Evolutionary conservation across 1,140 invertebrate genomes (phyloP), one percentile per base, ranked within the genome.

Genomic region (Drosophila paulistorum): DNA sequence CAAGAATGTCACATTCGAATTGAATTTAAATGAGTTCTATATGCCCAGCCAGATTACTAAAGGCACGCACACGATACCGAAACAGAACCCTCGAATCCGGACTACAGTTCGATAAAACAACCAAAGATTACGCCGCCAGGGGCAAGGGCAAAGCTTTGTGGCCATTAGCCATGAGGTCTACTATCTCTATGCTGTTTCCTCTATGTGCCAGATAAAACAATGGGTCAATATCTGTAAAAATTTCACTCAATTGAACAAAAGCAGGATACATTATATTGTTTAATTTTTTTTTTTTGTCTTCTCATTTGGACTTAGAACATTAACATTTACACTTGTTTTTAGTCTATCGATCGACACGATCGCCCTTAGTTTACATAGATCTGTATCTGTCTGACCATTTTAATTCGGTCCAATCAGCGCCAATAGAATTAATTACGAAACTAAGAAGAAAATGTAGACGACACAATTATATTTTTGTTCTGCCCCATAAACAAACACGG

Each of bases 1-100:
- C 73, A 79, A 72, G 77, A 89, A 87, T 77, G 65, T 74, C 80
- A 89, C 81, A 84, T 89, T 89, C 74, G 74, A 89, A 89, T 89
- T 89, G 84, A 89, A 89, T 89, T 90, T 78, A 90, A 89, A 89
- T 89, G 80, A 89, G 80, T 89, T 89, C 81, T 75, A 58, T 68
- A 69, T 71, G 59, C 60, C 60, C 75, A 67, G 57, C 60, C 57
- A 51, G 39, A 39, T 30, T 30, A 30, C 55, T 41, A 45, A 6
- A n/a, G 48, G 41, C 63, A 37, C 30, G 20, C 42, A 58, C 35
- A 33, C 57, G 17, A 51, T 60, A 33, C 61, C 26, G 42, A 30
- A 48, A 14, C 54, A 58, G 54, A 74, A 26, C 41, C 51, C 64
- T 39, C 13, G 58, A 78, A 59, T 62, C 65, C 74, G 63, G 71